A percentile compares a stretch with the other conserved stretches of the same genome.
Evolutionary conservation across 2,888 invertebrate species (phyloP).

Genomic region (Coremacera marginata): DNA sequence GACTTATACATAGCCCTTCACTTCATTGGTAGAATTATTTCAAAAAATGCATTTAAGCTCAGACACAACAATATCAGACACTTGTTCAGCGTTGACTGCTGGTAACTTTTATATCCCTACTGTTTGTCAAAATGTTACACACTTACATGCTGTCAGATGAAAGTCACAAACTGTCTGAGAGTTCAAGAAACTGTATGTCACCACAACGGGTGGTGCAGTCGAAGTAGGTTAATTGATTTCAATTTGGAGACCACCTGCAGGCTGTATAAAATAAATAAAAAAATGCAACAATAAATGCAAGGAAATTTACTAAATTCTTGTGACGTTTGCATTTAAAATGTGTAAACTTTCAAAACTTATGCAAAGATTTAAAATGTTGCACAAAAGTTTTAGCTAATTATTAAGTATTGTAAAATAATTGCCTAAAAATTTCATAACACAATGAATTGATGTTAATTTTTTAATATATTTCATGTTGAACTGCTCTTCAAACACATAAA

Average conservation of each 20-base stretch:
- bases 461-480: no score
- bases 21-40: background rate
- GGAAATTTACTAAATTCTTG: background rate
- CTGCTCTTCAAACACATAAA: no score
- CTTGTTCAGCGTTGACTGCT: background rate
- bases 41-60: background rate
- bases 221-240: slow-evolving; percentile 5
- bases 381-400: no score
- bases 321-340: no score
- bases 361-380: no score
- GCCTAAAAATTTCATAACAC: no score
- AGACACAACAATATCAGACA: background rate
- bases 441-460: no score
- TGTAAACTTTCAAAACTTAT: no score
- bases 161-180: no score
- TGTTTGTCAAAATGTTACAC: background rate
- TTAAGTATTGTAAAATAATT: no score
- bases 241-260: background rate
- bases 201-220: background rate
- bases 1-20: background rate
- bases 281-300: background rate
- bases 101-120: no score
- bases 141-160: no score
- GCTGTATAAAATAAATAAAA: background rate
- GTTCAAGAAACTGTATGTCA: background rate